These are phyloP conservation scores for Luperina testacea DNA, from an alignment of 2,888 invertebrate genomes.

Conservation along the genomic window DNA sequence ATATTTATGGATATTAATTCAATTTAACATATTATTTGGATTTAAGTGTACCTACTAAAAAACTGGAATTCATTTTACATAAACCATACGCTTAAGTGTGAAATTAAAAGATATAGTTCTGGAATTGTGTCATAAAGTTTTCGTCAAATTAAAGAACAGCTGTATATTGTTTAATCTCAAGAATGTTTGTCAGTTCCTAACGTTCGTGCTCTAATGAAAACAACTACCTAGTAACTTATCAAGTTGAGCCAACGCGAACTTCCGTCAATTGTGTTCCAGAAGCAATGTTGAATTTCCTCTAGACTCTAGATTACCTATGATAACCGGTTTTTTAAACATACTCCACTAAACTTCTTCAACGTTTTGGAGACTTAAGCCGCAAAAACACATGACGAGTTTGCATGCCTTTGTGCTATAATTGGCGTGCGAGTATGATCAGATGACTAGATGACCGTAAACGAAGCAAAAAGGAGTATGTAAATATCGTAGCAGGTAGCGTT, in stretches of 20 bases:
- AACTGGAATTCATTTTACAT: neutral
- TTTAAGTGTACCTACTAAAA: neutral
- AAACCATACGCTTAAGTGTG: neutral
- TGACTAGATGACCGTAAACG: neutral
- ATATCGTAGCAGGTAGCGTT: neutral
- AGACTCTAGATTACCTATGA: conserved; percentile 10
- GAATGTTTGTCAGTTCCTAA: neutral
- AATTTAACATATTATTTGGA: neutral
- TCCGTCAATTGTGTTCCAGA: conserved; percentile 54
- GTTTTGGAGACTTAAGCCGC: neutral
- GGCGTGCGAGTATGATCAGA: neutral
- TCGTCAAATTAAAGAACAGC: neutral
- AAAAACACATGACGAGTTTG: neutral
- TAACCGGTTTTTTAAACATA: conserved; percentile 16
- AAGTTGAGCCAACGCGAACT: conserved; percentile 26
- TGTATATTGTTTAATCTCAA: neutral
- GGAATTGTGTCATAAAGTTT: neutral
- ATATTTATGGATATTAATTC: neutral
- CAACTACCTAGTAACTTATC: conserved; percentile 27
- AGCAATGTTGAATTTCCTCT: conserved; percentile 47
- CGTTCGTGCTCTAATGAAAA: conserved; percentile 28
- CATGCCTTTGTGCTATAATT: neutral
- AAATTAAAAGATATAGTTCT: neutral
- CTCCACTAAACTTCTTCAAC: neutral
- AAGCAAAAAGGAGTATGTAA: neutral